Percentiles rank a stretch among this genome's conserved stretches.
These are phyloP conservation scores for Ormyrus thymus DNA, from an alignment of 2,888 invertebrate genomes.

Conservation along the genomic window DNA sequence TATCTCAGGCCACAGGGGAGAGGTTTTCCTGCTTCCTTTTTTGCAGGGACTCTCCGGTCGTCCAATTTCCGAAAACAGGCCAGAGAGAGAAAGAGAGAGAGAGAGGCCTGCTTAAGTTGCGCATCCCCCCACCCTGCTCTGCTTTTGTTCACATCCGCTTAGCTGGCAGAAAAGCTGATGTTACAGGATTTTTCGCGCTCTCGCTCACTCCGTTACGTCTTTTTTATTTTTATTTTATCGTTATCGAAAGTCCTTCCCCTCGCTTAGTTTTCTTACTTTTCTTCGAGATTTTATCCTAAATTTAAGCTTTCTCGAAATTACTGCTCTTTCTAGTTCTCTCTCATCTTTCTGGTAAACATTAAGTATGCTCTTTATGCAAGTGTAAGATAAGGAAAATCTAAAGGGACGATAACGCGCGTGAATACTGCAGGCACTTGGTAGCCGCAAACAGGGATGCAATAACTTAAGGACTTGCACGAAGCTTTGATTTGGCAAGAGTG, in stretches of 20 bases:
- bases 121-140: conserved; percentile 30
- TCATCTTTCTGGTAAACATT: conserved; percentile 45
- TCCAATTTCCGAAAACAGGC: conserved; percentile 77
- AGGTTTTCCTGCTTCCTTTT: conserved; percentile 14
- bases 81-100: not conserved
- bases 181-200: conserved; percentile 33
- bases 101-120: conserved; percentile 24
- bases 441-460: not conserved
- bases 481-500: not conserved
- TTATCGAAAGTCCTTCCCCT: conserved; percentile 17
- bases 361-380: conserved; percentile 17
- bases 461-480: not conserved
- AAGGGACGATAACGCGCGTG: conserved; percentile 4
- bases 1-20: conserved; percentile 31
- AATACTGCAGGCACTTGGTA: not conserved
- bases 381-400: conserved; percentile 41
- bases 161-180: conserved; percentile 40
- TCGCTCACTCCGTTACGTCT: conserved; percentile 36
- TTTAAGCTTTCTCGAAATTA: conserved; percentile 2
- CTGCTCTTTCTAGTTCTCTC: conserved; percentile 29
- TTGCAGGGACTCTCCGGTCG: conserved; percentile 56
- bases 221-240: conserved; percentile 48
- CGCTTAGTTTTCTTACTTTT: conserved; percentile 12
- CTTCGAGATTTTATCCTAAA: conserved; percentile 30
- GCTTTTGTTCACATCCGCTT: conserved; percentile 17